Conservation (phyloP, 2,797 vertebrate genomes). For the Onychomys arenicola region DNA sequence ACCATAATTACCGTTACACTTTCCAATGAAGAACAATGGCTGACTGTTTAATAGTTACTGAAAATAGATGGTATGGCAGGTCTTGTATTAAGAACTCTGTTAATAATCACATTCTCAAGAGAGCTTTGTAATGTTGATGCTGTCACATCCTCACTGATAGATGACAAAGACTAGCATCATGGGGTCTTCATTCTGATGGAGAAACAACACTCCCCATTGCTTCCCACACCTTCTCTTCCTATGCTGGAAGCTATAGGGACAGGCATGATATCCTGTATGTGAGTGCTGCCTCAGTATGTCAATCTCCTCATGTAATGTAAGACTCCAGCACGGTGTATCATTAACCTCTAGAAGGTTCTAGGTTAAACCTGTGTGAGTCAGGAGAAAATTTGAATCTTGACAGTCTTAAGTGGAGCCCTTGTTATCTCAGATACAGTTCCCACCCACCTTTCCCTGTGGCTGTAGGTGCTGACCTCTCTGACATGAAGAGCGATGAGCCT, state of each 20-base stretch:
- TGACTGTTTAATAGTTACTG: neutral
- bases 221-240: neutral
- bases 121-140: neutral
- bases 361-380: neutral
- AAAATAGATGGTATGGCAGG: neutral
- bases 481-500: conserved; percentile 89
- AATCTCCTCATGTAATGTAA: neutral
- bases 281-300: neutral
- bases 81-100: conserved; percentile 9
- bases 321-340: neutral
- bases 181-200: neutral
- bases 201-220: neutral
- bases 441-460: conserved; percentile 58
- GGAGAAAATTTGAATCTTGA: neutral
- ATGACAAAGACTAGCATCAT: neutral
- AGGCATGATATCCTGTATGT: neutral
- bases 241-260: neutral
- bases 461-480: conserved; percentile 93
- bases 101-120: conserved; percentile 16
- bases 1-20: neutral
- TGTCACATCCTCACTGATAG: neutral
- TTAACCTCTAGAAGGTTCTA: neutral
- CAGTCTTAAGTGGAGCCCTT: neutral
- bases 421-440: neutral
- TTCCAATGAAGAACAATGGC: neutral